Conservation (phyloP, 2,888 invertebrate genomes). For the Mythimna ferrago region DNA sequence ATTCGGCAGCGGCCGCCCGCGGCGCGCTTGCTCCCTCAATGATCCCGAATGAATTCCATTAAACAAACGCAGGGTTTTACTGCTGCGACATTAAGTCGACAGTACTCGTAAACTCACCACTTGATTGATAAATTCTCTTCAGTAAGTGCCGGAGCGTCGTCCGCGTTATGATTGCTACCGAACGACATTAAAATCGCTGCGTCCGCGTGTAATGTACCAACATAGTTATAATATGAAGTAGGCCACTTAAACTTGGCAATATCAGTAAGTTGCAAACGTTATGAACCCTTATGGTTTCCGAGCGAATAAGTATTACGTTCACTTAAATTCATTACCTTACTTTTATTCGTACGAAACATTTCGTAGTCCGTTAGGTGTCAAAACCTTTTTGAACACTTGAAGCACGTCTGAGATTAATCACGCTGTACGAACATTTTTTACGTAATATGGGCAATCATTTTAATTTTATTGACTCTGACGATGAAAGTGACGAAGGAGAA, state of each 20-base stretch:
- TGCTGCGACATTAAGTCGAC: slow-evolving; percentile 74
- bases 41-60: slow-evolving; percentile 76
- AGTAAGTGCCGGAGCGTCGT: slow-evolving; percentile 72
- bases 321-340: slow-evolving; percentile 50
- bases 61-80: slow-evolving; percentile 75
- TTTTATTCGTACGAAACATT: slow-evolving; percentile 20
- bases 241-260: slow-evolving; percentile 67
- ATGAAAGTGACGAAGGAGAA: slow-evolving; percentile 56
- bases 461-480: slow-evolving; percentile 50
- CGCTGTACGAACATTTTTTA: slow-evolving; percentile 32
- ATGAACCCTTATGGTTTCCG: slow-evolving; percentile 55
- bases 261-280: slow-evolving; percentile 68
- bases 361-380: slow-evolving; percentile 46
- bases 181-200: slow-evolving; percentile 69
- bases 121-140: slow-evolving; percentile 81
- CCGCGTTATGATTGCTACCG: slow-evolving; percentile 74
- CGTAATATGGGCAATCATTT: slow-evolving; percentile 50
- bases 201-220: slow-evolving; percentile 64
- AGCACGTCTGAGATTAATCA: slow-evolving; percentile 39
- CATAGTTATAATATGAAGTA: slow-evolving; percentile 65
- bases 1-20: slow-evolving; percentile 84
- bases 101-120: slow-evolving; percentile 79
- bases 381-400: slow-evolving; percentile 42
- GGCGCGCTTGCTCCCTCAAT: slow-evolving; percentile 76
- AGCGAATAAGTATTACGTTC: slow-evolving; percentile 52